Evolutionary conservation across 2,113 vertebrate species (phyloP).

Genomic region (Gorsachius goisagi): DNA sequence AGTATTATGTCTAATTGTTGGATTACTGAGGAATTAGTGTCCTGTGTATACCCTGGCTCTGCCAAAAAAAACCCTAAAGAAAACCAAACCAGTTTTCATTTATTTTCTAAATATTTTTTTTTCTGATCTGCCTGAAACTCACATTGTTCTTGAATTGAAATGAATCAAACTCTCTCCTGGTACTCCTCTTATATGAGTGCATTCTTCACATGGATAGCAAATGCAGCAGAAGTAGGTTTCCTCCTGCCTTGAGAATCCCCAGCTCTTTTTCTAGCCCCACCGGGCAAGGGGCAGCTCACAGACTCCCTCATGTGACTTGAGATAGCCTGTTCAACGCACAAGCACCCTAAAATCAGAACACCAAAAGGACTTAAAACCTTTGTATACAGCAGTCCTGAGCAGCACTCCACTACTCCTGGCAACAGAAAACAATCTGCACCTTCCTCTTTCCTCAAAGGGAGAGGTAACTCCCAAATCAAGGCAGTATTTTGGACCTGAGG

Average conservation of each 20-base stretch:
- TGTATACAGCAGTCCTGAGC: neutral
- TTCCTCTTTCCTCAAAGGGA: neutral
- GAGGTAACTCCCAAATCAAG: neutral
- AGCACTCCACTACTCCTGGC: neutral
- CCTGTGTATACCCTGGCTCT: neutral
- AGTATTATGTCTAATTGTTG: rapidly evolving
- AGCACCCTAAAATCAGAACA: neutral
- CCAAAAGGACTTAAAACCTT: neutral
- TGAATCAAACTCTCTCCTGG: neutral
- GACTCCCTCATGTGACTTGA: neutral
- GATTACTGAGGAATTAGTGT: neutral
- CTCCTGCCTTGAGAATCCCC: neutral
- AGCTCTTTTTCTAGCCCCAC: neutral
- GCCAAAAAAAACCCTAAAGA: neutral
- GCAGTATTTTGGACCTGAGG: neutral
- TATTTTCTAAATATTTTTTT: neutral
- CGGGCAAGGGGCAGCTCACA: neutral
- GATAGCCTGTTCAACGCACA: neutral
- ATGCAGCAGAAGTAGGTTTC: neutral
- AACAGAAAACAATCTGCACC: neutral
- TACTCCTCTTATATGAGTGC: neutral
- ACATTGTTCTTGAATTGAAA: neutral
- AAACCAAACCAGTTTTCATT: neutral
- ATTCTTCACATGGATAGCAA: neutral
- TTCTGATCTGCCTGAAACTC: neutral